Percentiles rank a stretch among this genome's conserved stretches.
Evolutionary conservation across 2,113 vertebrate species (phyloP).

Genomic region (Myotis davidii): DNA sequence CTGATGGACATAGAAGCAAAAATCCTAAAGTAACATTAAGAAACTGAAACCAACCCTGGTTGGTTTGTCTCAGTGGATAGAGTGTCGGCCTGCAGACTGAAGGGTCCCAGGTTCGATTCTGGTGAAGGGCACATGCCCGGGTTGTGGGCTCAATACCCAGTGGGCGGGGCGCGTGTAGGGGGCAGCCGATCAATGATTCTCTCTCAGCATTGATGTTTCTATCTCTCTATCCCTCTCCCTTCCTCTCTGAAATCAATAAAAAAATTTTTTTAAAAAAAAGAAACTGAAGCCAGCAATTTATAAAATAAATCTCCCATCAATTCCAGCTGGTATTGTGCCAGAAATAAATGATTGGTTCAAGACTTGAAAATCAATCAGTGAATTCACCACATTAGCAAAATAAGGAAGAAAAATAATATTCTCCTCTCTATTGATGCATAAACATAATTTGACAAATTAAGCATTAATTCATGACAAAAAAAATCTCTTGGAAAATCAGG

Average conservation of each 20-base stretch:
- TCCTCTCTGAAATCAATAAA: no score
- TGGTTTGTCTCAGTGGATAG: no score
- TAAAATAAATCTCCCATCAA: background rate
- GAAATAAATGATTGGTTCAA: constrained; percentile 41
- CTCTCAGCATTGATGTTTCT: no score
- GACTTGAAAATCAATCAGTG: constrained; percentile 39
- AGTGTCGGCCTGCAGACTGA: no score
- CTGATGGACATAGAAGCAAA: background rate
- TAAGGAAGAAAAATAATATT: constrained; percentile 30
- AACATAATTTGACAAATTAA: constrained; percentile 48
- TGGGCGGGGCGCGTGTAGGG: no score
- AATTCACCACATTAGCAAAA: constrained; percentile 41
- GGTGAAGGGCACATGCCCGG: no score
- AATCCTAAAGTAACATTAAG: background rate
- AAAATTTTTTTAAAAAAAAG: background rate
- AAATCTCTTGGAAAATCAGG: background rate
- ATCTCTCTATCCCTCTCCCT: no score
- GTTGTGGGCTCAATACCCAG: no score
- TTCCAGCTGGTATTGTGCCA: background rate
- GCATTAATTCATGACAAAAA: background rate
- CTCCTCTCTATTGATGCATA: background rate
- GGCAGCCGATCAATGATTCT: no score
- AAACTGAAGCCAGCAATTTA: constrained; percentile 15
- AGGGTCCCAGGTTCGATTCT: no score
- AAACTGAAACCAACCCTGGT: background rate